These are phyloP conservation scores for Dendrolimus punctatus DNA, from an alignment of 1,140 invertebrate species.

Conservation along the genomic window DNA sequence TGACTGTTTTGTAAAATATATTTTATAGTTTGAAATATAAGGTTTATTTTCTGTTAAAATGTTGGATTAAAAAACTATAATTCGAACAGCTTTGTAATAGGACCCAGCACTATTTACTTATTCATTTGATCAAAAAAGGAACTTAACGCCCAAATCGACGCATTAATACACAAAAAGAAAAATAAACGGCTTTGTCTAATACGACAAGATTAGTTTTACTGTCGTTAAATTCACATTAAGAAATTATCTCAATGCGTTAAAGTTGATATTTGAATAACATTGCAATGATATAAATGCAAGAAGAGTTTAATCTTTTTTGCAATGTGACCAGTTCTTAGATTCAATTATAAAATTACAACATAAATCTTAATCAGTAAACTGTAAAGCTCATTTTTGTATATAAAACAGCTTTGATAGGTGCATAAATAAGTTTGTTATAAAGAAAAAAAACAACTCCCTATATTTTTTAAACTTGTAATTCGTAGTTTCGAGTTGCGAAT, in stretches of 20 bases:
- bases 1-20: too few species aligned
- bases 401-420: conserved; percentile 4
- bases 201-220: conserved; percentile 30
- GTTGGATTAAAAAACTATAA: conserved; percentile 7
- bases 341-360: background rate
- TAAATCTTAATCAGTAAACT: conserved; percentile 1
- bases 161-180: conserved; percentile 66
- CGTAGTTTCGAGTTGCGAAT: conserved; percentile 68
- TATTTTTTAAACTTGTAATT: conserved; percentile 68
- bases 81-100: conserved; percentile 43
- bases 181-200: conserved; percentile 68
- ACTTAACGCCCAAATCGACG: conserved; percentile 68
- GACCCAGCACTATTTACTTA: conserved; percentile 66
- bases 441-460: conserved; percentile 59
- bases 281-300: background rate
- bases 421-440: conserved; percentile 13
- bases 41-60: too few species aligned
- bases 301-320: too few species aligned
- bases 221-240: conserved; percentile 3
- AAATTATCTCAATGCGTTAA: conserved; percentile 14
- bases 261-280: conserved; percentile 4
- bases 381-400: conserved; percentile 7
- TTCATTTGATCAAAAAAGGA: conserved; percentile 69
- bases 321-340: background rate
- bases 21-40: too few species aligned